Percentiles rank a stretch among this genome's conserved stretches.
These are phyloP conservation scores for Mesochorus sp. DNA, from an alignment of 2,888 invertebrate species.

Conservation along the genomic window DNA sequence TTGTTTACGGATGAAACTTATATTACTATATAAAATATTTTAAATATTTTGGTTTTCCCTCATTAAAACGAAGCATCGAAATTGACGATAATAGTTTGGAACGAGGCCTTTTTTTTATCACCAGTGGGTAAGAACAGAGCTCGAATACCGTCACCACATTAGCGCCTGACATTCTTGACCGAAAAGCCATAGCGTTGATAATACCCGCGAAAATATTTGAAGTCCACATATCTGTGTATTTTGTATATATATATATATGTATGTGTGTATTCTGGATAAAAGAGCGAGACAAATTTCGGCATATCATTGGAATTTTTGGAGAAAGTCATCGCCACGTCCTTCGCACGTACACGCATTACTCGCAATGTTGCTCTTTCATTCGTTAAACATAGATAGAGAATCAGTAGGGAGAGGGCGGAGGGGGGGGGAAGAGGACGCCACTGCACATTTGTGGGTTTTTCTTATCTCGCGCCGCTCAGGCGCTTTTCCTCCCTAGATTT, in stretches of 20 bases:
- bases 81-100: neutral
- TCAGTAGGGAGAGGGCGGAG: neutral
- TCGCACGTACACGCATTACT: slow-evolving; percentile 14
- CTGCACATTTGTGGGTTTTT: neutral
- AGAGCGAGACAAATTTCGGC: neutral
- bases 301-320: slow-evolving; percentile 30
- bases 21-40: neutral
- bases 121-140: slow-evolving; percentile 12
- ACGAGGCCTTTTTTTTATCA: neutral
- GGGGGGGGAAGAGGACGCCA: neutral
- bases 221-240: neutral
- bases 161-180: slow-evolving; percentile 14
- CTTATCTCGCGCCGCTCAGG: slow-evolving; percentile 41
- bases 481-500: neutral
- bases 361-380: neutral
- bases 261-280: neutral
- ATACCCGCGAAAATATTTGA: slow-evolving; percentile 6
- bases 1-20: too few relatives aligned
- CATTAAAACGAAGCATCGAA: neutral
- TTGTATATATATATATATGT: neutral
- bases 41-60: neutral
- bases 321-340: slow-evolving; percentile 1
- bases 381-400: slow-evolving; percentile 10
- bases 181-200: neutral
- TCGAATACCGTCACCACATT: slow-evolving; percentile 14